Conservation (phyloP, 2,888 invertebrate genomes). For the Salpingus planirostris region DNA sequence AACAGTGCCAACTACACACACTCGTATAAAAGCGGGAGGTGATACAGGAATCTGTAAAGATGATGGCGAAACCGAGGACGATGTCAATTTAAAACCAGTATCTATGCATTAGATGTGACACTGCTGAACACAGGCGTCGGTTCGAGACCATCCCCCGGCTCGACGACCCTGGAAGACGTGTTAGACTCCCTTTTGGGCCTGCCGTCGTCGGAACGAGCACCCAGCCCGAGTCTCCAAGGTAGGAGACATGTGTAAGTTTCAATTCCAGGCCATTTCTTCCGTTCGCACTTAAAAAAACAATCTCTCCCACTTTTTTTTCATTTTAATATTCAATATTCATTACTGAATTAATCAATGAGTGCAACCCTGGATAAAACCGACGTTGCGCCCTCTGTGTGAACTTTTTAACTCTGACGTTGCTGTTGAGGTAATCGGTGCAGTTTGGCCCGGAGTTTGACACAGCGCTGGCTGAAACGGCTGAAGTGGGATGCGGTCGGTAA, state of each 20-base stretch:
- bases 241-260: constrained; percentile 74
- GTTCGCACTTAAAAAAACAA: constrained; percentile 8
- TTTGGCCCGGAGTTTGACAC: too few species aligned
- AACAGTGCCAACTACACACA: too few species aligned
- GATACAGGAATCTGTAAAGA: too few species aligned
- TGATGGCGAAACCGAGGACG: too few species aligned
- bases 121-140: constrained; percentile 44
- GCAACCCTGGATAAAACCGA: too few species aligned
- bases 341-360: too few species aligned
- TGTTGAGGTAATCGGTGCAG: too few species aligned
- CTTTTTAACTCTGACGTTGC: too few species aligned
- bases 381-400: too few species aligned
- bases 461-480: too few species aligned
- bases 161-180: constrained; percentile 88
- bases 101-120: constrained; percentile 27
- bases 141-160: constrained; percentile 64
- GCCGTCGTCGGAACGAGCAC: constrained; percentile 68
- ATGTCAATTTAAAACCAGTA: not conserved
- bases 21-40: too few species aligned
- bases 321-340: not conserved
- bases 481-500: too few species aligned
- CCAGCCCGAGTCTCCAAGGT: constrained; percentile 63
- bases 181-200: constrained; percentile 85
- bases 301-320: not conserved
- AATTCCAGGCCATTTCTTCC: constrained; percentile 41